Percentiles rank a stretch among this genome's conserved stretches.
Conservation (phyloP, 2,113 vertebrate genomes). For the Piprites chloris region DNA sequence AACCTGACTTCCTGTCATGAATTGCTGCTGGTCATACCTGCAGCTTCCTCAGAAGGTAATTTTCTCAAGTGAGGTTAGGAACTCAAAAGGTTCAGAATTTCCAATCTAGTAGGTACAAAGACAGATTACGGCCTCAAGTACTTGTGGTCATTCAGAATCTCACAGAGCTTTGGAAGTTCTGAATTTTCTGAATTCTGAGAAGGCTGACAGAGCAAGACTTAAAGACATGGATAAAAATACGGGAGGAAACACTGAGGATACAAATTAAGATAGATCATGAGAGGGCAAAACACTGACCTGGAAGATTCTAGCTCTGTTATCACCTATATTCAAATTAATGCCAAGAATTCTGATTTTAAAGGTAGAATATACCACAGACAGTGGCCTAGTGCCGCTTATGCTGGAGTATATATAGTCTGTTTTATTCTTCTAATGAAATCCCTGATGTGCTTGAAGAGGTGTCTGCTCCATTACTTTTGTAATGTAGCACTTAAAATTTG, state of each 20-base stretch:
- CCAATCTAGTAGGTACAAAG: not conserved
- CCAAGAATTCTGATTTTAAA: not conserved
- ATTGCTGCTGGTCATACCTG: not conserved
- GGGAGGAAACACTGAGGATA: not conserved
- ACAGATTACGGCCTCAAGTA: not conserved
- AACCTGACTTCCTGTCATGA: not conserved
- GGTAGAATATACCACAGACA: not conserved
- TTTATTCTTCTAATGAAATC: not conserved
- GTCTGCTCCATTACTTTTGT: not conserved
- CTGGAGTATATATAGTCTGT: not conserved
- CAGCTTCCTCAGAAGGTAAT: not conserved
- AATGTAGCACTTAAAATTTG: not conserved
- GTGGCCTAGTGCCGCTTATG: not conserved
- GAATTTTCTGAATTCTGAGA: not conserved
- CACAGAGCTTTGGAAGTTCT: not conserved
- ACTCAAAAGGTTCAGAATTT: not conserved
- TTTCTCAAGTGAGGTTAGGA: not conserved
- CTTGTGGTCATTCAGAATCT: not conserved
- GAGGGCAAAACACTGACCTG: not conserved
- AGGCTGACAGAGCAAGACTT: not conserved
- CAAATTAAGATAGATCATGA: not conserved
- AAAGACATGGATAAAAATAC: not conserved
- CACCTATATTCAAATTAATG: not conserved
- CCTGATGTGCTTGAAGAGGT: not conserved
- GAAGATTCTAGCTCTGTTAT: not conserved